Percentiles rank a stretch among this genome's conserved stretches.
phyloP scores from a whole-genome alignment of 2,113 vertebrate genomes.

The Eonycteris spelaea region DNA sequence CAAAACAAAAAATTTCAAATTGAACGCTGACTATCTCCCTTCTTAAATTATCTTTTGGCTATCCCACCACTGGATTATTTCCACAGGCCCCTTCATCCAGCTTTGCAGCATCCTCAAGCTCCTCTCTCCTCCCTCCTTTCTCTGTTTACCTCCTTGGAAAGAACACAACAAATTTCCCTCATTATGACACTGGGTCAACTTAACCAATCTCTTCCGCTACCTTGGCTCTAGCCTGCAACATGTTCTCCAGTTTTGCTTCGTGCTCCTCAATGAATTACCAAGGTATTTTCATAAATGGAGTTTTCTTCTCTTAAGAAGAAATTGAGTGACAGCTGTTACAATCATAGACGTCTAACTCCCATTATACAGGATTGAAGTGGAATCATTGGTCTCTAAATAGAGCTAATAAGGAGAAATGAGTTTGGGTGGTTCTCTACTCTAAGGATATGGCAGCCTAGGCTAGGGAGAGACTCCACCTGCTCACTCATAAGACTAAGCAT shows the following conservation, averaged over 20 bases:
- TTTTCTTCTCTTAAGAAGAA: neutral
- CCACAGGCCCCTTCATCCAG: neutral
- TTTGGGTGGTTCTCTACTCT: neutral
- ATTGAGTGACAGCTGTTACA: neutral
- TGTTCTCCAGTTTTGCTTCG: neutral
- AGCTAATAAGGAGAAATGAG: neutral
- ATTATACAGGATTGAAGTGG: neutral
- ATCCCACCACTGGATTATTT: neutral
- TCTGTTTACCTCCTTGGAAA: neutral
- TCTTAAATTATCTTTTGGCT: neutral
- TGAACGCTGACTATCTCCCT: neutral
- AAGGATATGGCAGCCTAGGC: neutral
- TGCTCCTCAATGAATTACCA: neutral
- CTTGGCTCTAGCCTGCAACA: neutral
- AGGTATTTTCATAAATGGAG: neutral
- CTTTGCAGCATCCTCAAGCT: neutral
- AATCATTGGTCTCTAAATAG: neutral
- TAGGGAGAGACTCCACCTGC: neutral
- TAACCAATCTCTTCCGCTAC: neutral
- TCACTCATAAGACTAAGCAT: neutral
- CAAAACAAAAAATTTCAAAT: neutral
- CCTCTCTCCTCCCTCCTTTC: neutral
- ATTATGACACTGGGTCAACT: neutral
- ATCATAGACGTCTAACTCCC: neutral
- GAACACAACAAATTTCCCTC: neutral